Evolutionary conservation across 2,888 invertebrate genomes (phyloP), one percentile per base, ranked within the genome.

Genomic region (Melolontha melolontha): DNA sequence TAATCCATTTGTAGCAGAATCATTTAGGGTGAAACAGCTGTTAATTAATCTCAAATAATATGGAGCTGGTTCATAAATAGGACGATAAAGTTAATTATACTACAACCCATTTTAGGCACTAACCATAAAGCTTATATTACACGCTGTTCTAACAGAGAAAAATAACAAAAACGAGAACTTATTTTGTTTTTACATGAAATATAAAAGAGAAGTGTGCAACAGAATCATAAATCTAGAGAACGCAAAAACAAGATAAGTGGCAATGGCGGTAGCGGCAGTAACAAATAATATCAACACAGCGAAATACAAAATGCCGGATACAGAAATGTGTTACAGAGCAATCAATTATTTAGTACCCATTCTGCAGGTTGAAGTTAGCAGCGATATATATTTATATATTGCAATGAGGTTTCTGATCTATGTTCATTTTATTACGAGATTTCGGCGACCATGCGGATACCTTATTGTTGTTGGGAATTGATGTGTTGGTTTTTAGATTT

Each of bases 341-440:
- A 76, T 76, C 75, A 77, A 75, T 76, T 77, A 76, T 76, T 76
- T 76, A 75, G 75, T 70, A 71, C 66, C 72, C 64, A 74, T 75
- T 75, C 72, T 72, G 70, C 52, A 65, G 67, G 69, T 71, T 68
- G 73, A 47, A 68, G 75, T 72, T 74, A 75, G 69, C 72, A 68
- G 72, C 72, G 69, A 72, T 75, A 72, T 75, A 74, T 74, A 74
- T 74, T 73, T 74, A 74, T 75, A 71, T 70, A 75, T 69, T 67
- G 68, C 68, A 54, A 64, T 64, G 66, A 44, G 66, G 66, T 68
- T 42, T 51, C 55, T 57, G 69, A 70, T 67, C 64, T 70, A 66
- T 66, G 52, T 57, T 65, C 65, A 34, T 50, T 66, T 68, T 66
- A 70, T 66, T 70, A 63, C 66, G 29, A 54, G 40, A 54, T 57